Evolutionary conservation across 2,797 vertebrate species (phyloP).

Genomic region (Mormyrops boulengeri): DNA sequence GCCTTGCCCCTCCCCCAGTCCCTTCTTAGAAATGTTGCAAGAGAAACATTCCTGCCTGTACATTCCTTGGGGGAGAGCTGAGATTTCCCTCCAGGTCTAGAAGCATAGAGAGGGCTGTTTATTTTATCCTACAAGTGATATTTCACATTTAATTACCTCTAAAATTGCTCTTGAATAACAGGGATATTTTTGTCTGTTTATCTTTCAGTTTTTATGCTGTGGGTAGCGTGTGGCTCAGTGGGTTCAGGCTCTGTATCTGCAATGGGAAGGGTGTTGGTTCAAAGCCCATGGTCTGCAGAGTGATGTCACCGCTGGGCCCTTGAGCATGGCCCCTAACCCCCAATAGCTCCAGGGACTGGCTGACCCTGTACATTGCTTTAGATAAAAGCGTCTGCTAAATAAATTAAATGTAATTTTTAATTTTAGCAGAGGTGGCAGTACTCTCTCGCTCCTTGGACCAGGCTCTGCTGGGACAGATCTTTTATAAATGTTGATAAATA

Average conservation of each 20-base stretch:
- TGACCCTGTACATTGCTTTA: neutral
- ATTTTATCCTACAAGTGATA: neutral
- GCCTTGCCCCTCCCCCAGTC: neutral
- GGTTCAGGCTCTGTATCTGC: neutral
- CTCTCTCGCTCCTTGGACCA: neutral
- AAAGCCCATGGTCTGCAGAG: neutral
- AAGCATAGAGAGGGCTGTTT: neutral
- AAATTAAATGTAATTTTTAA: neutral
- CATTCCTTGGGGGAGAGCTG: neutral
- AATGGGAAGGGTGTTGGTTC: neutral
- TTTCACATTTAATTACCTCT: neutral
- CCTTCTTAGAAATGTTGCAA: neutral
- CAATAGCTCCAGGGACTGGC: neutral
- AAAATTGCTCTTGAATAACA: neutral
- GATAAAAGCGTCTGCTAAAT: neutral
- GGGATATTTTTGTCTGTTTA: neutral
- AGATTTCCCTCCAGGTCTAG: neutral
- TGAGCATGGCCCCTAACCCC: neutral
- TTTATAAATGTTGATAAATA: neutral
- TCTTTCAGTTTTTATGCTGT: neutral
- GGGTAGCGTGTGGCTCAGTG: neutral
- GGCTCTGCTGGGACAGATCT: neutral
- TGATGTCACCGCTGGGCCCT: neutral
- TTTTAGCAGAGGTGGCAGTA: neutral
- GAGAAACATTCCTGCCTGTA: neutral